Conservation (phyloP, 2,888 invertebrate genomes). For the Meganola albula region DNA sequence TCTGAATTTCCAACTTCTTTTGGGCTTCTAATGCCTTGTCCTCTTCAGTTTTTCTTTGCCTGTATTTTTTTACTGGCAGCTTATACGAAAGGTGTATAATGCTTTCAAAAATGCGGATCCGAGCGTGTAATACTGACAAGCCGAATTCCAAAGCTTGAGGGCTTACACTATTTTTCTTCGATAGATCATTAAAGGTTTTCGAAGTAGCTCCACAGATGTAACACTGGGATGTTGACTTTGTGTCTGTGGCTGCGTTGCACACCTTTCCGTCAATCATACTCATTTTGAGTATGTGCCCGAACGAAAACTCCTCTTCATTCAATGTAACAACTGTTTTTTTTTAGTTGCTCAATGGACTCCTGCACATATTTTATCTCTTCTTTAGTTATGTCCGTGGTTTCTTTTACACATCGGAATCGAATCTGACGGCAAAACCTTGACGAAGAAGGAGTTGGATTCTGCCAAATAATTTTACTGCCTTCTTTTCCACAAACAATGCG, state of each 20-base stretch:
- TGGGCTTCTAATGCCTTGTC: conserved; percentile 16
- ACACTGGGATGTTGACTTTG: conserved; percentile 32
- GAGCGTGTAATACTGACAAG: conserved; percentile 33
- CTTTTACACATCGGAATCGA: conserved; percentile 17
- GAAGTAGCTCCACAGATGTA: conserved; percentile 39
- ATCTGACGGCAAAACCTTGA: conserved; percentile 8
- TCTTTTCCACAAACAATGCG: conserved; percentile 2
- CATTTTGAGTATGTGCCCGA: conserved; percentile 2
- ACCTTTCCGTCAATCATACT: conserved; percentile 32
- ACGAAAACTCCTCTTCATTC: conserved; percentile 2
- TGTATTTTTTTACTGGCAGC: conserved; percentile 19
- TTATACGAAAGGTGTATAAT: conserved; percentile 22
- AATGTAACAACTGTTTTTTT: conserved; percentile 2
- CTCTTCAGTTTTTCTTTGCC: conserved; percentile 18
- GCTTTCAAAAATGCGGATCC: conserved; percentile 20
- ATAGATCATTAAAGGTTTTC: conserved; percentile 33
- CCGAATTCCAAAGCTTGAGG: conserved; percentile 27
- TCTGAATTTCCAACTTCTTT: conserved; percentile 18
- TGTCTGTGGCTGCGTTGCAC: conserved; percentile 37
- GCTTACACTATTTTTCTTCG: conserved; percentile 4
- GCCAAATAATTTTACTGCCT: conserved; percentile 20
- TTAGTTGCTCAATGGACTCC: conserved; percentile 3
- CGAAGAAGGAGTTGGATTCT: conserved; percentile 26
- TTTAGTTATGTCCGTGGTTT: conserved; percentile 20
- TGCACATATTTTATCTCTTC: conserved; percentile 23